These are phyloP conservation scores for Smithornis capensis DNA, from an alignment of 2,113 vertebrate genomes.

Conservation along the genomic window DNA sequence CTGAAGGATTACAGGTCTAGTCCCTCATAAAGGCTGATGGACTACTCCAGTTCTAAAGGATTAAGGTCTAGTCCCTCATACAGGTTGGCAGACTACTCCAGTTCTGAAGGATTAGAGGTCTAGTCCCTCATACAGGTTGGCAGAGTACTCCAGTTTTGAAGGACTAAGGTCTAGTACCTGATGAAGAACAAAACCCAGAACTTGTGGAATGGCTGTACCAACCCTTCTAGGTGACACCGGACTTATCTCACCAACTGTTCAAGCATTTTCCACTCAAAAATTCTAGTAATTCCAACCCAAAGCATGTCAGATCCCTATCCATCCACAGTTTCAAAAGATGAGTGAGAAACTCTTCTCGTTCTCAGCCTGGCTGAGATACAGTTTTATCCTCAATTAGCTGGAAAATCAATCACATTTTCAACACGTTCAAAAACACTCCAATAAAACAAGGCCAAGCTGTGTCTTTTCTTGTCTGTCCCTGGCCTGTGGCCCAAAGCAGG, in stretches of 20 bases:
- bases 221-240: neutral
- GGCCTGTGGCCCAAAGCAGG: slow-evolving; percentile 22
- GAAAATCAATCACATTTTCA: slow-evolving; percentile 37
- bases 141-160: neutral
- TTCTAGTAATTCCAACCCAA: neutral
- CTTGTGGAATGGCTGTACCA: neutral
- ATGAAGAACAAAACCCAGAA: neutral
- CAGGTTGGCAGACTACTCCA: neutral
- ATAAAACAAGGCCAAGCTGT: neutral
- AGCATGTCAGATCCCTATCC: neutral
- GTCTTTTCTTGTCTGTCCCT: slow-evolving; percentile 16
- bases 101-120: neutral
- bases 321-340: neutral
- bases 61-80: too few species aligned
- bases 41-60: neutral
- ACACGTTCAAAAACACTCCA: neutral
- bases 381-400: neutral
- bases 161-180: neutral
- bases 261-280: neutral
- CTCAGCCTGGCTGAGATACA: neutral
- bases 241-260: neutral
- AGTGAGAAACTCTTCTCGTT: neutral
- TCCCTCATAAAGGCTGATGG: neutral
- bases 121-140: neutral
- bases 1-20: neutral